These are phyloP conservation scores for Tretioscincus oriximinensis DNA, from an alignment of 2,113 vertebrate species.

Conservation along the genomic window DNA sequence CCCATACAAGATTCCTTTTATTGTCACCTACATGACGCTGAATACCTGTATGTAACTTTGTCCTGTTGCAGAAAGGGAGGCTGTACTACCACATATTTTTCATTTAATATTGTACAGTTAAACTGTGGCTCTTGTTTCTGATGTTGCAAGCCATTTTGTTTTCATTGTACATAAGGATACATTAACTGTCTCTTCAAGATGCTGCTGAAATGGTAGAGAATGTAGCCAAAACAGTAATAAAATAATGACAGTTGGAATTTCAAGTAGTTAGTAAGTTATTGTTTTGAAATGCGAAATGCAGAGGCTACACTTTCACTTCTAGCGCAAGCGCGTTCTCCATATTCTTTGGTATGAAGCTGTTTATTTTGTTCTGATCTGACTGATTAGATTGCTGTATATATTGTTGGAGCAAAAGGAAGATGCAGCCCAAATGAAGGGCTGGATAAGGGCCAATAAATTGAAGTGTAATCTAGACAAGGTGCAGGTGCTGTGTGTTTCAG, in stretches of 20 bases:
- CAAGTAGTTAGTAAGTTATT: constrained; percentile 54
- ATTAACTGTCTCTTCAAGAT: constrained; percentile 82
- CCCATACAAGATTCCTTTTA: constrained; percentile 68
- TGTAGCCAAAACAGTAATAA: constrained; percentile 86
- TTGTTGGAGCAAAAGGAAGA: not conserved
- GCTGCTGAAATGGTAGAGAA: constrained; percentile 88
- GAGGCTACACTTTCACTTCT: constrained; percentile 1
- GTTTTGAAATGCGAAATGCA: not conserved
- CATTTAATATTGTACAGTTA: constrained; percentile 81
- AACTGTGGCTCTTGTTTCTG: constrained; percentile 78
- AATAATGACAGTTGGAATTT: constrained; percentile 80
- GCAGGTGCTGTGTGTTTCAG: too few relatives aligned
- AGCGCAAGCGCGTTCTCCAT: constrained; percentile 29
- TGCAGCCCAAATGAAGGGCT: too few relatives aligned
- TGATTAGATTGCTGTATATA: not conserved
- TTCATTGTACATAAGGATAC: constrained; percentile 83
- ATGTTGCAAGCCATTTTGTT: constrained; percentile 83
- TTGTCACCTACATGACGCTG: constrained; percentile 73
- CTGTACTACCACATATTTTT: constrained; percentile 70
- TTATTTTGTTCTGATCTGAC: not conserved
- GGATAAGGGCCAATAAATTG: too few relatives aligned
- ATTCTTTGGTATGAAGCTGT: constrained; percentile 24
- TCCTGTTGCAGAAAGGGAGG: constrained; percentile 77
- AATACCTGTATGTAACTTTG: constrained; percentile 77
- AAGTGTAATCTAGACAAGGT: too few relatives aligned